phyloP scores from a whole-genome alignment of 2,113 vertebrate species.

The Hylia prasina region DNA sequence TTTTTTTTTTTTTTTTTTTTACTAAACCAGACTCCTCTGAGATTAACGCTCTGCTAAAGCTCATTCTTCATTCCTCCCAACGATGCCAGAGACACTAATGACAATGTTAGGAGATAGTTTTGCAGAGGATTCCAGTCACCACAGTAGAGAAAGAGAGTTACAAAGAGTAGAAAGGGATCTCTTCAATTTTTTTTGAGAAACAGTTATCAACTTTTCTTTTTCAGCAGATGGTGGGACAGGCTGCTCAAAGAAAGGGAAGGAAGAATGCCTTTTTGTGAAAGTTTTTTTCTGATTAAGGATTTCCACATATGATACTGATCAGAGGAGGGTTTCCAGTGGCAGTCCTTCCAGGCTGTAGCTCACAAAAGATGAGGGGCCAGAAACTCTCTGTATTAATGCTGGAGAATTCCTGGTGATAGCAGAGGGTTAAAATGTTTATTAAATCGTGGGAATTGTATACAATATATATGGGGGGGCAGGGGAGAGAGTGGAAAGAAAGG shows the following conservation, averaged over 20 bases:
- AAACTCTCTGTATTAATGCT: background rate
- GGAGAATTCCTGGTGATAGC: background rate
- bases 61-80: conserved; percentile 9
- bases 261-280: background rate
- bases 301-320: background rate
- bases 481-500: too few relatives aligned
- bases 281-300: background rate
- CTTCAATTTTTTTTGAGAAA: background rate
- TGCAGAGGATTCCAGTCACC: background rate
- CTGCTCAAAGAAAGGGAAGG: background rate
- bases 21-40: conserved; percentile 28
- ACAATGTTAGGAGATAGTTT: background rate
- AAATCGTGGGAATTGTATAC: too few relatives aligned
- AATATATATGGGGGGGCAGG: too few relatives aligned
- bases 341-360: background rate
- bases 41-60: conserved; percentile 4
- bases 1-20: background rate
- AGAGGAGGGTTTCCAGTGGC: background rate
- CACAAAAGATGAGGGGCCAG: background rate
- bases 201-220: background rate
- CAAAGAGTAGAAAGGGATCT: background rate
- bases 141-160: background rate
- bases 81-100: background rate
- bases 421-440: too few relatives aligned
- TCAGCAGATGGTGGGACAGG: background rate